Evolutionary conservation across 1,140 invertebrate genomes (phyloP).

Genomic region (Anoplolepis gracilipes): DNA sequence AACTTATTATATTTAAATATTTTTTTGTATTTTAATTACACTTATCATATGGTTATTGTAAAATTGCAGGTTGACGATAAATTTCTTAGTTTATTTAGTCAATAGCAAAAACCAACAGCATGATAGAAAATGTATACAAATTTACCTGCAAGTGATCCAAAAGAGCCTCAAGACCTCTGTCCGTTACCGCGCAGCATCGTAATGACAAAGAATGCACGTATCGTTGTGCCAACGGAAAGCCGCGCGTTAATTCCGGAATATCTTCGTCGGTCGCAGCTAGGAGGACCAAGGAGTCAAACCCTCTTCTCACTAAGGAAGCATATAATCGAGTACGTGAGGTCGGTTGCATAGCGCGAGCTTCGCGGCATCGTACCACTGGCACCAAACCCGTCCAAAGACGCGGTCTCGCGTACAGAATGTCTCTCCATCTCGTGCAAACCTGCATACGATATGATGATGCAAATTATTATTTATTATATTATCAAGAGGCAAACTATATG

Average conservation of each 20-base stretch:
- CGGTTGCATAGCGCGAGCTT: conserved; percentile 89
- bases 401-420: conserved; percentile 93
- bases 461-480: too few relatives aligned
- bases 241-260: conserved; percentile 93
- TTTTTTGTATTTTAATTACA: not conserved
- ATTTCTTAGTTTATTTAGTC: not conserved
- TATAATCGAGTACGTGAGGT: conserved; percentile 91
- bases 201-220: conserved; percentile 93
- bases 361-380: conserved; percentile 93
- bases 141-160: conserved; percentile 93
- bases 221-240: conserved; percentile 93
- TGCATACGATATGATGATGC: conserved; percentile 36
- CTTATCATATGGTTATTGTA: not conserved
- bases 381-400: conserved; percentile 94
- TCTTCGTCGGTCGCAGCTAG: conserved; percentile 95
- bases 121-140: not conserved
- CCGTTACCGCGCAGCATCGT: conserved; percentile 94
- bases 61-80: not conserved
- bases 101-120: not conserved
- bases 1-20: not conserved
- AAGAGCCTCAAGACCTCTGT: conserved; percentile 94
- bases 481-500: not conserved
- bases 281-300: conserved; percentile 94
- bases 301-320: conserved; percentile 92
- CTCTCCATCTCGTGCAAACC: conserved; percentile 94